Percentiles rank a stretch among this genome's conserved stretches.
Evolutionary conservation across 2,797 vertebrate species (phyloP).

Genomic region (Tamandua tetradactyla): DNA sequence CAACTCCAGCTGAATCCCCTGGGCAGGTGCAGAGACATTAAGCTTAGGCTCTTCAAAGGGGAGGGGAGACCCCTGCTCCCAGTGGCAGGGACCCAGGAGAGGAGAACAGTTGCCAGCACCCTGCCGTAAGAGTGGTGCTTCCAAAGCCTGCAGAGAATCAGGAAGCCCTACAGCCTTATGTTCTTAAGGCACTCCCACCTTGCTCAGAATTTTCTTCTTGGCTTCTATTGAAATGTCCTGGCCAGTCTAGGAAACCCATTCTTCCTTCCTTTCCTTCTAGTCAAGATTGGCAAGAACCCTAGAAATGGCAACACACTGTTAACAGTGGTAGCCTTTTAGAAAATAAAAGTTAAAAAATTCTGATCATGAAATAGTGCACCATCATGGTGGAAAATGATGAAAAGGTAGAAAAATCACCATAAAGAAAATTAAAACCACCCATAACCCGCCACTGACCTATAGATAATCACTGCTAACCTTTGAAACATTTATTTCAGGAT

Average conservation of each 20-base stretch:
- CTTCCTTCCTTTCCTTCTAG: not conserved
- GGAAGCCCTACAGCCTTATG: not conserved
- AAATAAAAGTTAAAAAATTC: not conserved
- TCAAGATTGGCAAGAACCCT: not conserved
- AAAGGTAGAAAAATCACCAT: not conserved
- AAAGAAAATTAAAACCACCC: not conserved
- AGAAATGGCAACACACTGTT: not conserved
- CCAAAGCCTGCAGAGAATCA: too few species aligned
- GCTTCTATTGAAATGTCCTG: not conserved
- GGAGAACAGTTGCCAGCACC: not conserved
- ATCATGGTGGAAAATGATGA: slow-evolving; percentile 15
- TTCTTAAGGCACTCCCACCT: not conserved
- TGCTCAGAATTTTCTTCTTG: not conserved
- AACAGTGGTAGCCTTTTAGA: not conserved
- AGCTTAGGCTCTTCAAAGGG: not conserved
- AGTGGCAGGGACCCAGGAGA: not conserved
- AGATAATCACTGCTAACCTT: not conserved
- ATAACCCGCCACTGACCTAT: not conserved
- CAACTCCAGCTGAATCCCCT: not conserved
- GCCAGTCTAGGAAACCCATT: not conserved
- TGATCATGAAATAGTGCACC: not conserved
- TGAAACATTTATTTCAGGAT: not conserved
- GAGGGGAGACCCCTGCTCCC: too few species aligned
- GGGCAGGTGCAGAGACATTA: not conserved
- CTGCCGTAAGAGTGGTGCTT: too few species aligned